Percentiles rank a stretch among this genome's conserved stretches.
Evolutionary conservation across 2,113 vertebrate genomes (phyloP).

Genomic region (Ptilonorhynchus violaceus): DNA sequence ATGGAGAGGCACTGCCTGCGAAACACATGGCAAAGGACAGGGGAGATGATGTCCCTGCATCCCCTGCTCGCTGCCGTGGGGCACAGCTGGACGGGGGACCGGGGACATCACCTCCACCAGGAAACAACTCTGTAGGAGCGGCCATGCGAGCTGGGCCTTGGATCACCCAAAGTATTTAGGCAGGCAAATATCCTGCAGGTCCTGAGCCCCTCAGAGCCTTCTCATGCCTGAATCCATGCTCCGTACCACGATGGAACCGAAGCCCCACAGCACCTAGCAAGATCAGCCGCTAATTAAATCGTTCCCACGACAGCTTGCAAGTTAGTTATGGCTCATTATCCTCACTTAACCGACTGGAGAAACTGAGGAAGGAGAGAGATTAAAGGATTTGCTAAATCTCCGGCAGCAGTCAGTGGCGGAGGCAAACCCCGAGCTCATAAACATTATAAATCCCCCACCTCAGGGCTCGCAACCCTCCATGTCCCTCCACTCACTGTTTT

Average conservation of each 20-base stretch:
- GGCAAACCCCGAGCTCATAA: conserved; percentile 15
- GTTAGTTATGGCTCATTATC: conserved; percentile 66
- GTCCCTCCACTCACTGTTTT: background rate
- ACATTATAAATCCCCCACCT: conserved; percentile 34
- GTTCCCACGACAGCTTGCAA: conserved; percentile 47
- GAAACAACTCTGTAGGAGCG: background rate
- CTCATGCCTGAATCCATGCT: background rate
- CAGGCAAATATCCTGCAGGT: conserved; percentile 27
- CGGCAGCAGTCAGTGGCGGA: conserved; percentile 18
- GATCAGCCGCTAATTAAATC: conserved; percentile 56
- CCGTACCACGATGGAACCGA: background rate
- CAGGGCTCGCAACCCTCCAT: background rate
- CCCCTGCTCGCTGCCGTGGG: accelerated
- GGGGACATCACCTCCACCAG: accelerated
- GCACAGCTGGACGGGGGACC: background rate
- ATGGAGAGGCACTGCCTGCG: background rate
- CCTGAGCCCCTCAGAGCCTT: background rate
- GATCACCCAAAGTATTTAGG: background rate
- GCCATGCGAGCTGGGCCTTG: accelerated
- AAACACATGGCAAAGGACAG: background rate
- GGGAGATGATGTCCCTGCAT: accelerated
- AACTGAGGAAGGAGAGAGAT: conserved; percentile 65
- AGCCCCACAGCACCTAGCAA: conserved; percentile 40
- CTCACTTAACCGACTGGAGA: conserved; percentile 59
- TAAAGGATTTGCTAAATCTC: conserved; percentile 62